Conservation (phyloP, 2,113 vertebrate species). For the Mandrillus leucophaeus region DNA sequence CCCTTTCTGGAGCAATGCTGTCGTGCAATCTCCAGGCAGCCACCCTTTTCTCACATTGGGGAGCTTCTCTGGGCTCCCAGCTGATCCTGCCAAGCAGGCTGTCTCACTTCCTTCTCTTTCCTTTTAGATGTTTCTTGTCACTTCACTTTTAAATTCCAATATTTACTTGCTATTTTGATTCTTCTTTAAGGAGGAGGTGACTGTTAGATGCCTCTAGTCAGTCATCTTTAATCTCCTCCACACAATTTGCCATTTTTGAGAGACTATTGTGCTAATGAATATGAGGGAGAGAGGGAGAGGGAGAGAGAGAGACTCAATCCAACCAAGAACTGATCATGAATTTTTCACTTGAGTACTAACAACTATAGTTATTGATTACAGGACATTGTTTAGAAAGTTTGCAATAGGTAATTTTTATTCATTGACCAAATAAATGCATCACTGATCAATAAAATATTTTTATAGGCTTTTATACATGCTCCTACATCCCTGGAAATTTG, state of each 20-base stretch:
- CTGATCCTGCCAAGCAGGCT: neutral
- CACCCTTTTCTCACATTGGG: neutral
- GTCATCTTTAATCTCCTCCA: neutral
- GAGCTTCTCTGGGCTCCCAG: neutral
- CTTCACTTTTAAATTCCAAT: neutral
- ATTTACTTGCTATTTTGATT: neutral
- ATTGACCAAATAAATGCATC: conserved; percentile 11
- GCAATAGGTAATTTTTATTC: conserved; percentile 38
- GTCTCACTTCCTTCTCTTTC: neutral
- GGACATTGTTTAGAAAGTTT: neutral
- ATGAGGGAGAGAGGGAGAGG: neutral
- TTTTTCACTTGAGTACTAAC: conserved; percentile 21
- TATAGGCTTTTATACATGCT: neutral
- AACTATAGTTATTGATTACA: conserved; percentile 30
- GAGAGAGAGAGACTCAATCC: neutral
- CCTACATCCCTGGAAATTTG: neutral
- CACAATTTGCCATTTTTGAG: neutral
- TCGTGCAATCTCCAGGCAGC: neutral
- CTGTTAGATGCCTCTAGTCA: neutral
- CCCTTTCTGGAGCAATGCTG: neutral
- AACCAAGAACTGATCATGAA: conserved; percentile 14
- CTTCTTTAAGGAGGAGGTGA: neutral
- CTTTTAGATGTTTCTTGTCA: neutral
- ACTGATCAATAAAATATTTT: neutral
- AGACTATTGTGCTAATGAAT: neutral